Evolutionary conservation across 2,888 invertebrate genomes (phyloP).

Genomic region (Platerodrilus igneus): DNA sequence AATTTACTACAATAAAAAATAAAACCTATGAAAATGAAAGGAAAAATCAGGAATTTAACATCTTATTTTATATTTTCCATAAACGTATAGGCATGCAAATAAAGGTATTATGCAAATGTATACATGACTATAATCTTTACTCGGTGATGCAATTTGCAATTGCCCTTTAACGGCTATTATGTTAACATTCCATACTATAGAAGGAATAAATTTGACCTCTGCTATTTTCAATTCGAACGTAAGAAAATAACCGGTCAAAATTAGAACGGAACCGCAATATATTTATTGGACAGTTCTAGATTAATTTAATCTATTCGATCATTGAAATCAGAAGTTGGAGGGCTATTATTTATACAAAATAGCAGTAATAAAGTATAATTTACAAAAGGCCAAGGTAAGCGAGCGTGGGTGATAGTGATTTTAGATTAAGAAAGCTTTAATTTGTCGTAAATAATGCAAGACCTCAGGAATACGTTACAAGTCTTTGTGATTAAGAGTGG

Average conservation of each 20-base stretch:
- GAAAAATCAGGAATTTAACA: no score
- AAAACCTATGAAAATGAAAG: neutral
- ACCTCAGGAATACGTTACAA: no score
- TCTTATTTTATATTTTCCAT: no score
- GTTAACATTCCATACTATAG: no score
- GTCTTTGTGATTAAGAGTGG: no score
- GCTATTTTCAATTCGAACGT: no score
- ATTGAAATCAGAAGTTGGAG: conserved; percentile 10
- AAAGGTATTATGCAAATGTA: conserved; percentile 26
- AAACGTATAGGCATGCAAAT: conserved; percentile 15
- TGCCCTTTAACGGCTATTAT: conserved; percentile 25
- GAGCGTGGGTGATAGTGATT: conserved; percentile 18
- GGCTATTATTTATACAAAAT: no score
- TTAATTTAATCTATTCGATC: neutral
- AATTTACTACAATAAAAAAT: neutral
- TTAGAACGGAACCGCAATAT: no score
- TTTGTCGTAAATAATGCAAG: no score
- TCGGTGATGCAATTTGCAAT: conserved; percentile 25
- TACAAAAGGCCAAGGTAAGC: conserved; percentile 19
- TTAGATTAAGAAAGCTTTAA: conserved; percentile 12
- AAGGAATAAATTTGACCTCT: no score
- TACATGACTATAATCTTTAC: conserved; percentile 27
- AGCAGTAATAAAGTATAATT: conserved; percentile 7
- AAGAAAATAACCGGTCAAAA: no score
- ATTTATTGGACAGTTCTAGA: no score